phyloP scores from a whole-genome alignment of 2,113 vertebrate species.

The Nematolebias whitei region DNA sequence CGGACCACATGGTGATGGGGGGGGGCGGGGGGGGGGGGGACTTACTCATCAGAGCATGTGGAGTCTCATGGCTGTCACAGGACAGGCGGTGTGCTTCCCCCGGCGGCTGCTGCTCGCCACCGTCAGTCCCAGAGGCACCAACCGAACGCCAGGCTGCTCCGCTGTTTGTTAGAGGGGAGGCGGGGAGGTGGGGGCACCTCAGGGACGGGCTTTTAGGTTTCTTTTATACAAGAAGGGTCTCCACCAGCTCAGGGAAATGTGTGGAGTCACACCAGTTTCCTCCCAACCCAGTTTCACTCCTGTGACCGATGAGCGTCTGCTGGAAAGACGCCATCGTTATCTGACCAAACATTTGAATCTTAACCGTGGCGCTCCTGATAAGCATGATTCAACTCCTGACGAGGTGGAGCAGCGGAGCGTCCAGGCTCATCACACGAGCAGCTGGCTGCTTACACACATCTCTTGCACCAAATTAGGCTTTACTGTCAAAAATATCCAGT shows the following conservation, averaged over 20 bases:
- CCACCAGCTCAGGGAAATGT: slow-evolving; percentile 3
- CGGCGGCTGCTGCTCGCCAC: no score
- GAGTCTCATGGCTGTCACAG: slow-evolving; percentile 91
- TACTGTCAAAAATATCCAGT: slow-evolving; percentile 44
- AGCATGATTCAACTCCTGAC: slow-evolving; percentile 8
- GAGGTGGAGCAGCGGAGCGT: not conserved
- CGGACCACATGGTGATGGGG: slow-evolving; percentile 81
- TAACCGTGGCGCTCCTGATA: slow-evolving; percentile 15
- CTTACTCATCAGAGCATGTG: slow-evolving; percentile 90
- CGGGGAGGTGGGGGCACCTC: slow-evolving; percentile 3
- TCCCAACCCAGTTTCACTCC: not conserved
- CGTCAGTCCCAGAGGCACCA: slow-evolving; percentile 36
- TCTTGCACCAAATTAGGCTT: slow-evolving; percentile 49
- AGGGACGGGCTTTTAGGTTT: not conserved
- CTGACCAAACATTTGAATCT: slow-evolving; percentile 36
- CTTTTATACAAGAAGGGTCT: slow-evolving; percentile 10
- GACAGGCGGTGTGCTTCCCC: slow-evolving; percentile 79
- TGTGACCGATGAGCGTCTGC: slow-evolving; percentile 10
- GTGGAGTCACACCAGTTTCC: slow-evolving; percentile 7
- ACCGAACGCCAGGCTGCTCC: slow-evolving; percentile 11
- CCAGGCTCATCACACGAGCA: slow-evolving; percentile 6
- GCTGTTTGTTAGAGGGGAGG: slow-evolving; percentile 14
- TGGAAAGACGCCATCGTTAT: slow-evolving; percentile 34
- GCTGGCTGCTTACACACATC: slow-evolving; percentile 13
- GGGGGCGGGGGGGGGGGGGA: slow-evolving; percentile 80